These are phyloP conservation scores for Ectropis grisescens DNA, from an alignment of 1,140 invertebrate genomes.

Conservation along the genomic window DNA sequence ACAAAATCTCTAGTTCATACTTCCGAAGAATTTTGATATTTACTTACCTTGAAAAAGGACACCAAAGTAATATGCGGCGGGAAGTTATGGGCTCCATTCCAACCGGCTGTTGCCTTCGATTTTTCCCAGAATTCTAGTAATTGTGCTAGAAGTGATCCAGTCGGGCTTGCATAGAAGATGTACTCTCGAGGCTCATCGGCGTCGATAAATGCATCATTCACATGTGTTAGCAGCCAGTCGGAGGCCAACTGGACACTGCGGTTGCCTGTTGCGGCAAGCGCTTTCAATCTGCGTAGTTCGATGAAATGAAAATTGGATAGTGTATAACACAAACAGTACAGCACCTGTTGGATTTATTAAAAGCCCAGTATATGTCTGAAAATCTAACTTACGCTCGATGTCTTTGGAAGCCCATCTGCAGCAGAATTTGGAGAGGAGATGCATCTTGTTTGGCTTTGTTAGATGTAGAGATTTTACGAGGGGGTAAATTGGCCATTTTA, in stretches of 20 bases:
- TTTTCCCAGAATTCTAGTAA: constrained; percentile 85
- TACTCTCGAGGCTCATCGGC: constrained; percentile 83
- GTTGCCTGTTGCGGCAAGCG: constrained; percentile 90
- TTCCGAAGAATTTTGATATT: too few species aligned
- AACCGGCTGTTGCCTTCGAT: constrained; percentile 79
- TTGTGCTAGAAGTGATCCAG: constrained; percentile 75
- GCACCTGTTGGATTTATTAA: too few species aligned
- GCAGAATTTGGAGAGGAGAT: constrained; percentile 82
- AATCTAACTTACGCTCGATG: constrained; percentile 80
- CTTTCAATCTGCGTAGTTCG: constrained; percentile 84
- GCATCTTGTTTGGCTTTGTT: constrained; percentile 79
- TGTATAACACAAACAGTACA: constrained; percentile 1
- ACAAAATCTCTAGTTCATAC: too few species aligned
- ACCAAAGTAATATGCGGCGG: constrained; percentile 91
- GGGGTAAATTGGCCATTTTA: constrained; percentile 38
- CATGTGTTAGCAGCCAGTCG: constrained; percentile 91
- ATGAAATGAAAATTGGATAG: constrained; percentile 23
- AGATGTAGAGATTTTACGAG: constrained; percentile 61
- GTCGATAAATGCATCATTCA: constrained; percentile 86
- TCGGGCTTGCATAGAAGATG: constrained; percentile 88
- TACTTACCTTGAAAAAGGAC: constrained; percentile 87
- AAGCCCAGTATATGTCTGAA: too few species aligned
- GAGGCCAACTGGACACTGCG: constrained; percentile 87
- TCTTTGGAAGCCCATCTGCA: constrained; percentile 90
- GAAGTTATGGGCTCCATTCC: constrained; percentile 92